Percentiles rank a stretch among this genome's conserved stretches.
These are phyloP conservation scores for Drosophila ironensis DNA, from an alignment of 1,140 invertebrate species.

Conservation along the genomic window DNA sequence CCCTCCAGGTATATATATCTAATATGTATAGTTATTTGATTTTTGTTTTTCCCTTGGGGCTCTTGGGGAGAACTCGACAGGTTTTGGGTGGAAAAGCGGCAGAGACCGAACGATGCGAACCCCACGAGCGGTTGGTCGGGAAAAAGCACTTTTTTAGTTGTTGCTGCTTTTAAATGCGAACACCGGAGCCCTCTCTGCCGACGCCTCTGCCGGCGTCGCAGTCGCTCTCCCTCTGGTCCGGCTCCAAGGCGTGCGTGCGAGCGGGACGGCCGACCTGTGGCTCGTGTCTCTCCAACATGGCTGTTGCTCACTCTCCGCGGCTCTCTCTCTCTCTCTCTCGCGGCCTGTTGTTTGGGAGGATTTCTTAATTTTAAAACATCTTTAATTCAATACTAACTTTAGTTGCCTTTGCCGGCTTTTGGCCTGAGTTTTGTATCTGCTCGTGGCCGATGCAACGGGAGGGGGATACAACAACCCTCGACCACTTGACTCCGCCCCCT, in stretches of 20 bases:
- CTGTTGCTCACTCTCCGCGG: conserved; percentile 17
- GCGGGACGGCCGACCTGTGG: too few relatives aligned
- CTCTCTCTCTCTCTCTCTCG: neutral
- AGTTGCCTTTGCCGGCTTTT: too few relatives aligned
- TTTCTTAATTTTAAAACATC: too few relatives aligned
- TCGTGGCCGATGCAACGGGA: too few relatives aligned
- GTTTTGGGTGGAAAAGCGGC: too few relatives aligned
- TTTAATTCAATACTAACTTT: too few relatives aligned
- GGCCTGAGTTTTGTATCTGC: too few relatives aligned
- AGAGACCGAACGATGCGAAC: neutral
- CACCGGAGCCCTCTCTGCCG: neutral
- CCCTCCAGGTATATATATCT: too few relatives aligned
- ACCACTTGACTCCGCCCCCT: conserved; percentile 14
- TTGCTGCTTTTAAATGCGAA: neutral
- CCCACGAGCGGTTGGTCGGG: neutral
- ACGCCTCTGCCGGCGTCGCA: conserved; percentile 3
- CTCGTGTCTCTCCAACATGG: conserved; percentile 1
- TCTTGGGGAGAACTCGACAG: neutral
- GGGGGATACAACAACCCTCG: conserved; percentile 17
- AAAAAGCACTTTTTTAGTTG: neutral
- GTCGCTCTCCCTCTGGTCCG: conserved; percentile 30
- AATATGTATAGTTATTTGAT: too few relatives aligned
- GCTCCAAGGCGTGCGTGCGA: conserved; percentile 18
- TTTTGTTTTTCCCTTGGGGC: neutral
- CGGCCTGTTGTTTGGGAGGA: neutral